Base-by-base conservation (phyloP, 2,113 vertebrate species). In the Callaeas wilsoni region DNA sequence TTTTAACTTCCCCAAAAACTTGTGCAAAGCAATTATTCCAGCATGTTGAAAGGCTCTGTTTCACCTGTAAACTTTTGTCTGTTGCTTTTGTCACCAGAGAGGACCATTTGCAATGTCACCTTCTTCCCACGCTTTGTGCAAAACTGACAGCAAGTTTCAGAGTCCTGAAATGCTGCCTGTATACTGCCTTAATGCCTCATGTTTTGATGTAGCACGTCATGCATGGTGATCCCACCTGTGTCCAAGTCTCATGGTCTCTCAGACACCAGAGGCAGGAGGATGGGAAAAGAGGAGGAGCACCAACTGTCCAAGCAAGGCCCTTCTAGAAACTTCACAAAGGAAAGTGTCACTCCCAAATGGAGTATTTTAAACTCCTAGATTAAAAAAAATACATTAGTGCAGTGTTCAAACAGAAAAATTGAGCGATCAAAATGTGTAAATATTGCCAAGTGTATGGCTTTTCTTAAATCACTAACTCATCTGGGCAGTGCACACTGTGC, bases 1-100 rank as follows among this genome's bases (percentile, higher is more conserved):
- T 20, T 96, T 94, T 64, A 96, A 95, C 94, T 91, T 83, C 39
- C 32, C n/a, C 47, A 14, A 81, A 87, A 94, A 80, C 56, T 94
- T 92, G 55, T 55, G 81, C 65, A 84, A 90, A 74, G 27, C 68
- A 81, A 64, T 89, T 44, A 20, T 18, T 76, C 41, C 67, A 79
- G 30, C 30, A 13, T 12, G 30, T 53, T n/a, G 16, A 83, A 83
- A 86, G 22, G 23, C 47, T 87, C 42, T 64, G 17, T 57, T 59
- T 71, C 55, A 74, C 23, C 6, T 11, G 22, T 39, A 82, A 78
- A 59, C 8, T 39, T 32, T 3, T 1, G 4, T 32, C 59, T 90
- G 57, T 56, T 85, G 78, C 26, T 73, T 94, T 78, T 79, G 53
- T 47, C 74, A 87, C 19, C 46, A 63, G 32, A 33, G 37, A 87